Evolutionary conservation across 2,113 vertebrate species (phyloP).

Genomic region (Hyaena hyaena): DNA sequence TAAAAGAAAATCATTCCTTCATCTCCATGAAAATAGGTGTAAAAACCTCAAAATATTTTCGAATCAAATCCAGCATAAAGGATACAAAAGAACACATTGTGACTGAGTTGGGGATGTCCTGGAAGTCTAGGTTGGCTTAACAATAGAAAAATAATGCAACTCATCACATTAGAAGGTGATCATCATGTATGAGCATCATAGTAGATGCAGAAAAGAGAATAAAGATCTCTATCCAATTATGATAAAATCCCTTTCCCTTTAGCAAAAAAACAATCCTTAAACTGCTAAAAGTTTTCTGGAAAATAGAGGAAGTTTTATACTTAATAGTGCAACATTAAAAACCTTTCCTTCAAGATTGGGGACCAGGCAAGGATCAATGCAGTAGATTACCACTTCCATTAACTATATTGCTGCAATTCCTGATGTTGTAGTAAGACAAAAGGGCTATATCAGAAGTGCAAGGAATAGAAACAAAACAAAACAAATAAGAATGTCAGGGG

Average conservation of each 20-base stretch:
- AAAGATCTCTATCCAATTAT: not conserved
- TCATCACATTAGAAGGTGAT: not conserved
- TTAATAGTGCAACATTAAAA: not conserved
- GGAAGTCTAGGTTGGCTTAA: not conserved
- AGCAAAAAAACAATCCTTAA: not conserved
- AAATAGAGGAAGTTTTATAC: not conserved
- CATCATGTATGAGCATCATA: not conserved
- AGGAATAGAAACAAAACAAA: not conserved
- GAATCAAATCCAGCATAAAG: not conserved
- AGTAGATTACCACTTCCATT: not conserved
- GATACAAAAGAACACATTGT: not conserved
- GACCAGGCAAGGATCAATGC: not conserved
- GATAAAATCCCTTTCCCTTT: not conserved
- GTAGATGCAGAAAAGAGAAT: not conserved
- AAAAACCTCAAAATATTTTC: not conserved
- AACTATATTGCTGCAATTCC: not conserved
- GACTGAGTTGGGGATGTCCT: not conserved
- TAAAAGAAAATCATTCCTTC: not conserved
- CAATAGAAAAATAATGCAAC: not conserved
- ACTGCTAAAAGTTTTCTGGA: not conserved
- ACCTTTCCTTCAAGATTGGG: not conserved
- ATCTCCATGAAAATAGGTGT: not conserved
- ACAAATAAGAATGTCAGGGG: not conserved
- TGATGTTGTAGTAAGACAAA: not conserved
- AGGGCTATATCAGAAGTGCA: not conserved